Percentiles rank a stretch among this genome's conserved stretches.
Conservation (phyloP, 2,888 invertebrate genomes). For the Acleris laterana region DNA sequence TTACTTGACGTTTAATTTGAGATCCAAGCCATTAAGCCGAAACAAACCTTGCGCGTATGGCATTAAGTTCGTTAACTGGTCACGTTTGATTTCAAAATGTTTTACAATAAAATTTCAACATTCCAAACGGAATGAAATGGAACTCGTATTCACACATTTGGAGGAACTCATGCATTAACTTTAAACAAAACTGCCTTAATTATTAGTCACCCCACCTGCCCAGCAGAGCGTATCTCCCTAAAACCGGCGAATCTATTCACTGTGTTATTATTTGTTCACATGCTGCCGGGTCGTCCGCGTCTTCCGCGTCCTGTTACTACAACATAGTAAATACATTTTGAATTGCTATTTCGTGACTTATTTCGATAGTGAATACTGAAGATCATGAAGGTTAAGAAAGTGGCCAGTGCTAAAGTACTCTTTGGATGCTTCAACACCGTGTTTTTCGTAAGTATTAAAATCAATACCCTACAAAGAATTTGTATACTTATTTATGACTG, state of each 20-base stretch:
- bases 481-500: background rate
- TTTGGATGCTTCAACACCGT: slow-evolving; percentile 88
- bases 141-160: slow-evolving; percentile 46
- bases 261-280: slow-evolving; percentile 69
- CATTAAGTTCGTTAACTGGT: no score
- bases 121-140: slow-evolving; percentile 18
- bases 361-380: slow-evolving; percentile 19
- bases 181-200: slow-evolving; percentile 81
- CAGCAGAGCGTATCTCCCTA: slow-evolving; percentile 83
- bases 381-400: slow-evolving; percentile 65
- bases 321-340: slow-evolving; percentile 6
- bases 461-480: background rate
- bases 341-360: slow-evolving; percentile 1
- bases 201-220: slow-evolving; percentile 83
- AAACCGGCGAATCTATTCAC: slow-evolving; percentile 81
- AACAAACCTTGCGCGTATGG: no score
- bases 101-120: background rate
- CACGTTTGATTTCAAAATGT: no score
- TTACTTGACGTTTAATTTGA: no score
- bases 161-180: slow-evolving; percentile 72
- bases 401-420: slow-evolving; percentile 86
- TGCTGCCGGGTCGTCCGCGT: slow-evolving; percentile 49
- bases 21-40: no score
- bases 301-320: slow-evolving; percentile 14
- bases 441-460: slow-evolving; percentile 83